Percentiles rank a stretch among this genome's conserved stretches.
These are phyloP conservation scores for Alviniconcha marisindica DNA, from an alignment of 1,140 invertebrate genomes.

Conservation along the genomic window DNA sequence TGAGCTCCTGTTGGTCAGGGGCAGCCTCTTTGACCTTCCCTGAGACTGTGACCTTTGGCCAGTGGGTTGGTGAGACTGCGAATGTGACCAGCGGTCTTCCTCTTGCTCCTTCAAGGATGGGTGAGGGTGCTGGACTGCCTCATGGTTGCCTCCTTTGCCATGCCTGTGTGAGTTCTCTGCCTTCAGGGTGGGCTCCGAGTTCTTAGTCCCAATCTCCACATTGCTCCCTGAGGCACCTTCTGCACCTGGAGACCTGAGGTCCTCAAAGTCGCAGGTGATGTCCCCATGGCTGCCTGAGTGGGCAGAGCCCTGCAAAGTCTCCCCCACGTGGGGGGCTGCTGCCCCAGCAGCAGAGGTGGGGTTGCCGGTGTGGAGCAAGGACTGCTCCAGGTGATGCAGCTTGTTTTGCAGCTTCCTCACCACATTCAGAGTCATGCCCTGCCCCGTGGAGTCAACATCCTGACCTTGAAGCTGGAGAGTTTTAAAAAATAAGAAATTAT, in stretches of 20 bases:
- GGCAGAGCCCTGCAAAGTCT: background rate
- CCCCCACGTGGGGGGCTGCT: background rate
- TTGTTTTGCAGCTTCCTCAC: constrained; percentile 29
- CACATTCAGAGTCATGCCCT: background rate
- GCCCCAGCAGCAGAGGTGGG: background rate
- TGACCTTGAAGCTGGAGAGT: background rate
- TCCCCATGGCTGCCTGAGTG: constrained; percentile 3
- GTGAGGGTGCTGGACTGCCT: no score
- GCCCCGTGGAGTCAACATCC: background rate
- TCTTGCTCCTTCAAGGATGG: no score
- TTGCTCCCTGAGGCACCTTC: background rate
- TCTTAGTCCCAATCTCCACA: no score
- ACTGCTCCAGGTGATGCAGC: constrained; percentile 24
- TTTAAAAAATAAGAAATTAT: no score
- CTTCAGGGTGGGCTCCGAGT: no score
- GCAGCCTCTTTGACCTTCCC: background rate
- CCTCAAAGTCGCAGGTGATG: background rate
- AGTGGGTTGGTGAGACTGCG: no score
- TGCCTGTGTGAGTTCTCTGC: no score
- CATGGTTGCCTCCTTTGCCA: no score
- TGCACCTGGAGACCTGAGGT: background rate
- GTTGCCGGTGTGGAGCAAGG: background rate
- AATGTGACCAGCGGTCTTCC: no score
- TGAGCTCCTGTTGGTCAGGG: background rate
- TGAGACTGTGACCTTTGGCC: background rate